Evolutionary conservation across 2,113 vertebrate genomes (phyloP), one percentile per base, ranked within the genome.

Genomic region (Eubucco bourcierii): DNA sequence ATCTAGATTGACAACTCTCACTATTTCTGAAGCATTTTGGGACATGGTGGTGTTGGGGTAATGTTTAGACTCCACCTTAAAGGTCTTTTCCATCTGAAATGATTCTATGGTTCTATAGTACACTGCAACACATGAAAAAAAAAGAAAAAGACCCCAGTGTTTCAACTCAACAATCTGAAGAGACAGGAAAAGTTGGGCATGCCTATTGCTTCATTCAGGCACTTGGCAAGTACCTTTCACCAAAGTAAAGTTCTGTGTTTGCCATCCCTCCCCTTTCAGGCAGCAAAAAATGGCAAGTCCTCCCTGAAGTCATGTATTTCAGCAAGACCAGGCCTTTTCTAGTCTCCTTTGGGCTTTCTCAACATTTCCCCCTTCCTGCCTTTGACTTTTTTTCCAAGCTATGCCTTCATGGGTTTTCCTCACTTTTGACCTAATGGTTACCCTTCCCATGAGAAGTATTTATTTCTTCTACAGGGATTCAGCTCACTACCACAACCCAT

Each of bases 381-480:
- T 46, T 47, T 5, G 0, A 9, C 17, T 11, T 24, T n/a, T 61
- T 25, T 58, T 71, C 52, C 15, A 23, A 81, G 23, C n/a, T 41
- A 17, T 17, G 52, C 25, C 28, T 70, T 77, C 53, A 13, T 1
- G 4, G 4, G 10, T 18, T 50, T 72, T 72, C 58, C 53, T 93
- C 33, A 18, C 31, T 61, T 61, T 34, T 56, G 18, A 53, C 39
- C 25, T 61, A 31, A 56, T 1, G 9, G 56, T 41, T 50, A 56
- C 23, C 1, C 0, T 56, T 71, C 29, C 67, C 33, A 23, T 2
- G 2, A 10, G 31, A 18, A 23, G 6, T 27, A 44, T 4, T 20
- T n/a, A 39, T 29, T 78, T 78, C 16, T 90, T 4, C 56, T 25
- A 3, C 0, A 0, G 34, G 29, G 19, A 78, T 33, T 12, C 27